Evolutionary conservation across 2,888 invertebrate genomes (phyloP).

Genomic region (Amorpha juglandis): DNA sequence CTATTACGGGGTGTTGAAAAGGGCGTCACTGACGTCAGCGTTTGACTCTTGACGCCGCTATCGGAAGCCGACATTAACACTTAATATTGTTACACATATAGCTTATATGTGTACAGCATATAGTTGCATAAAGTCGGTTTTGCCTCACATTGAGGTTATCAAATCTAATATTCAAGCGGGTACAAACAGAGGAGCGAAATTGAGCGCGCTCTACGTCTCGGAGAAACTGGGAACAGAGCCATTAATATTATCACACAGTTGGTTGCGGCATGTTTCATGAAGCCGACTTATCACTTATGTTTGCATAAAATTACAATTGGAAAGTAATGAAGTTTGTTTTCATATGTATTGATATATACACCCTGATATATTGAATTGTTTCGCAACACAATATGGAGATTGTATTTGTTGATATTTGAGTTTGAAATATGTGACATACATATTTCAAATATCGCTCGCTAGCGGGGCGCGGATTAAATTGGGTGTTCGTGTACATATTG

Average conservation of each 20-base stretch:
- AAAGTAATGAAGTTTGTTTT: no score
- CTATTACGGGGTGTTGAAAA: no score
- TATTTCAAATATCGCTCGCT: not conserved
- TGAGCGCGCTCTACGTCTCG: not conserved
- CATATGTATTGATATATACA: no score
- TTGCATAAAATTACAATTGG: not conserved
- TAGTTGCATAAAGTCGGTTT: not conserved
- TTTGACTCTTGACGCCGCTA: no score
- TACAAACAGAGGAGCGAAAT: not conserved
- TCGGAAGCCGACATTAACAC: no score
- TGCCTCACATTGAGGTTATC: conserved; percentile 7
- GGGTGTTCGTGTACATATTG: no score
- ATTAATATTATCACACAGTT: conserved; percentile 22
- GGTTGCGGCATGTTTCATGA: not conserved
- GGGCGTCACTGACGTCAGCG: no score
- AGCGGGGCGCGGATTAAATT: not conserved
- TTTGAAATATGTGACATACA: not conserved
- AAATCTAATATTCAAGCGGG: conserved; percentile 15
- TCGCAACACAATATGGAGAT: not conserved
- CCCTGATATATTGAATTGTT: no score
- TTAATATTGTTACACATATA: no score
- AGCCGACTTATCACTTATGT: not conserved
- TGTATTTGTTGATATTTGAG: not conserved
- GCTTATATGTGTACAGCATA: not conserved
- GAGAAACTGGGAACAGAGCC: conserved; percentile 1